Base-by-base conservation (phyloP, 1,140 invertebrate species). In the Venturia canescens region DNA sequence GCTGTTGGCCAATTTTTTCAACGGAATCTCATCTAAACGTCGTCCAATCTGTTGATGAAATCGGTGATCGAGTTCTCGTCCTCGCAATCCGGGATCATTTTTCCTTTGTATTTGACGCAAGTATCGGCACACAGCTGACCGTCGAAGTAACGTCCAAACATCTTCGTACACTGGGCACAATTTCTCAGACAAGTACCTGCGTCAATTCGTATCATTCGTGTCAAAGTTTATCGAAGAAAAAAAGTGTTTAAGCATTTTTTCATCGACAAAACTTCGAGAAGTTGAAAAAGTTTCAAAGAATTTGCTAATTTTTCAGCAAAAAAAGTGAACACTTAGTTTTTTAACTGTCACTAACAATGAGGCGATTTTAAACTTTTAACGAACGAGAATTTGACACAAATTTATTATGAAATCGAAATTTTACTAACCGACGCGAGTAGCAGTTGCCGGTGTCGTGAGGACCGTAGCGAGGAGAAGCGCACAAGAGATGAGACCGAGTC, bases 101-200 rank as follows among this genome's bases (percentile, higher is more conserved):
- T 96, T 75, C 96, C 96, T 86, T 96, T 96, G 88, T 94, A 95
- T 87, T 96, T 95, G 60, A 97, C 92, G 86, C 97, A 97, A 79
- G 94, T 94, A 84, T 97, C 95, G 0, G 96, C 96, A 87, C 97
- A 98, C 0, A 95, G 93, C 71, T 96, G 94, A 0, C 96, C 96
- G 84, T 97, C 95, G 88, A 98, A 98, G 92, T 96, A 97, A 0
- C 94, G 93, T 0, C 96, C 96, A 83, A 96, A 95, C 94, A 97
- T 97, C 87, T 96, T 96, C 88, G 96, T 96, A 90, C 96, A 97
- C 86, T 97, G 96, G 0, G 96, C 96, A 86, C 97, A 98, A 90
- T 97, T 98, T 83, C 96, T 94, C 57, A 97, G 95, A 88, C 96
- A 97, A 31, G 96, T 92, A 48, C 94, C 94, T 90, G 66, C 23